Percentiles rank a stretch among this genome's conserved stretches.
Evolutionary conservation across 2,113 vertebrate species (phyloP).

Genomic region (Hippocampus barbouri): DNA sequence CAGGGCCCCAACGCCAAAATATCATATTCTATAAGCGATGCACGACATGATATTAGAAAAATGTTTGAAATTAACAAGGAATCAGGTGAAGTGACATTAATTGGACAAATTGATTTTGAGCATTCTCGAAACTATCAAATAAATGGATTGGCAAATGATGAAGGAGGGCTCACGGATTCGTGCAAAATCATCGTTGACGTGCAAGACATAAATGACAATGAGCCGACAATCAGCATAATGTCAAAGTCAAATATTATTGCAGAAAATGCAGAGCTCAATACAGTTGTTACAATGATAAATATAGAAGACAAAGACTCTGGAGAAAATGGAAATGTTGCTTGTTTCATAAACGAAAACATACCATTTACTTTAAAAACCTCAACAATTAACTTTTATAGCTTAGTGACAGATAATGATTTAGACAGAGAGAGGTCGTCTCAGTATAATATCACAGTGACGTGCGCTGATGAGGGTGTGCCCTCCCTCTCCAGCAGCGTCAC

Average conservation of each 20-base stretch:
- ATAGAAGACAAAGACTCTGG: conserved; percentile 57
- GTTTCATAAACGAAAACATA: conserved; percentile 59
- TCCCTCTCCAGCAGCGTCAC: conserved; percentile 23
- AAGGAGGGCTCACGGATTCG: conserved; percentile 51
- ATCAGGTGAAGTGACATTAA: conserved; percentile 55
- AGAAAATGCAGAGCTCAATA: conserved; percentile 63
- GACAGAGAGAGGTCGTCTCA: conserved; percentile 53
- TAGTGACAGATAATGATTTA: conserved; percentile 47
- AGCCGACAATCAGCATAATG: conserved; percentile 52
- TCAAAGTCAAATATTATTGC: conserved; percentile 53
- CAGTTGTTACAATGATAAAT: conserved; percentile 67
- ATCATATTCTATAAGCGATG: conserved; percentile 44
- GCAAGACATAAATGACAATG: conserved; percentile 61
- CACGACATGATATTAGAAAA: neutral
- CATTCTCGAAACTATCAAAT: conserved; percentile 46
- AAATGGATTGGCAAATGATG: conserved; percentile 64
- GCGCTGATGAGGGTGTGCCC: conserved; percentile 51
- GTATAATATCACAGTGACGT: conserved; percentile 55
- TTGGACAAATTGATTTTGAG: conserved; percentile 68
- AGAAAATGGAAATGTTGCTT: conserved; percentile 53
- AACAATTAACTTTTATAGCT: conserved; percentile 38
- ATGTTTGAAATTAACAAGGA: conserved; percentile 53
- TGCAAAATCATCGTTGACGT: conserved; percentile 70
- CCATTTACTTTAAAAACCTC: conserved; percentile 38
- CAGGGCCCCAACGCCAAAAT: conserved; percentile 55